These are phyloP conservation scores for Ochropacha duplaris DNA, from an alignment of 2,888 invertebrate genomes.

Conservation along the genomic window DNA sequence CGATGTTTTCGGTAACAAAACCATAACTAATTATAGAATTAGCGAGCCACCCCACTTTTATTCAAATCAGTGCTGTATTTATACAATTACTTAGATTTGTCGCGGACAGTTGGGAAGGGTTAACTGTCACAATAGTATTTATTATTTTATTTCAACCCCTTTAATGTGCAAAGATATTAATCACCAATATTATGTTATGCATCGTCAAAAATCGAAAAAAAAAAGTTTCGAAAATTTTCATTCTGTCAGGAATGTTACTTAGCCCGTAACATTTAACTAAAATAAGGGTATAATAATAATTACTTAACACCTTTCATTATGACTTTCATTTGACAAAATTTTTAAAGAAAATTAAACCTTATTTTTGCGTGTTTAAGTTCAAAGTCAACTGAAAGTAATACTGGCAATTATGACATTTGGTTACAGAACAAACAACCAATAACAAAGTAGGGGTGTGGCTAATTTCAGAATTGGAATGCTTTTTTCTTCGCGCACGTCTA, in stretches of 20 bases:
- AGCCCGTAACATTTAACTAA: not conserved
- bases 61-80: conserved; percentile 30
- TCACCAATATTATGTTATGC: too few species aligned
- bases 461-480: conserved; percentile 74
- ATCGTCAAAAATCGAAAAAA: not conserved
- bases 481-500: conserved; percentile 56
- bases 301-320: conserved; percentile 1
- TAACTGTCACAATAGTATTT: conserved; percentile 22
- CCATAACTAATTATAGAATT: not conserved
- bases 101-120: conserved; percentile 24
- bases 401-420: conserved; percentile 32
- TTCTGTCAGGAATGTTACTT: not conserved
- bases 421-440: conserved; percentile 55
- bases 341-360: not conserved
- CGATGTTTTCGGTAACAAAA: not conserved
- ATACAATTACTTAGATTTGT: conserved; percentile 25
- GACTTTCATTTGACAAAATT: not conserved
- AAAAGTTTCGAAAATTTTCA: not conserved
- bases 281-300: conserved; percentile 1
- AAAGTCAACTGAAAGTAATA: conserved; percentile 5
- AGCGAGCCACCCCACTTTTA: conserved; percentile 6
- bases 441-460: conserved; percentile 74
- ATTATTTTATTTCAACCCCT: not conserved
- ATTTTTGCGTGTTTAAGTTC: not conserved
- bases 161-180: not conserved